Base-by-base conservation (phyloP, 2,113 vertebrate species). In the Danionella cerebrum region DNA sequence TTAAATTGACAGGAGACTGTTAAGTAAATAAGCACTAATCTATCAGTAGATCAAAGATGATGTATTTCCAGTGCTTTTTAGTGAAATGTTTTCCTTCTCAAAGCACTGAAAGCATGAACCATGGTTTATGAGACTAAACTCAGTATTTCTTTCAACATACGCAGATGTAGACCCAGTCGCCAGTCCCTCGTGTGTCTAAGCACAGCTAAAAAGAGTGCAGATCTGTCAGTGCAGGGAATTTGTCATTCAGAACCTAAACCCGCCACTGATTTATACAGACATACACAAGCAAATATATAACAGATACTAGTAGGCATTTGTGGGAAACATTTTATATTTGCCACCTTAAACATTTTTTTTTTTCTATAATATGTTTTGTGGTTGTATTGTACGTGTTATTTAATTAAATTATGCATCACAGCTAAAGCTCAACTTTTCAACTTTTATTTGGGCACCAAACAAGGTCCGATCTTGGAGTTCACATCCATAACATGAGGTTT, bases 31-130 rank as follows among this genome's bases (percentile, higher is more conserved):
- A 64, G 47, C 42, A 36, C 62, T 3, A 18, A 24, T 55, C 54
- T 67, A 50, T 44, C 63, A 66, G 47, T 11, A 6, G 48, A 67
- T 45, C 53, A 67, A 35, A 67, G 1, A 65, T 10, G 47, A 67
- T 60, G 62, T 67, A 62, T 54, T 54, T 19, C 12, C 48, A 31
- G 38, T 53, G 12, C 41, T 58, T 47, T 39, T 44, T n/a, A n/a
- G n/a, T n/a, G n/a, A n/a, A n/a, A n/a, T 70, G 62, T 66, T 69
- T 64, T 64, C 47, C 33, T 70, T 65, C 22, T 65, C 24, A 27
- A 65, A 73, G 51, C 6, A 33, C 44, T 57, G 24, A 51, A 65
- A 72, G 29, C 52, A 52, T 67, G 52, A 66, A 13, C 29, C n/a
- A 12, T 41, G 22, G 62, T 75, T 65, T 66, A 70, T 52, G 36